Conservation (phyloP, 1,140 invertebrate genomes). For the Mamestra configurata region DNA sequence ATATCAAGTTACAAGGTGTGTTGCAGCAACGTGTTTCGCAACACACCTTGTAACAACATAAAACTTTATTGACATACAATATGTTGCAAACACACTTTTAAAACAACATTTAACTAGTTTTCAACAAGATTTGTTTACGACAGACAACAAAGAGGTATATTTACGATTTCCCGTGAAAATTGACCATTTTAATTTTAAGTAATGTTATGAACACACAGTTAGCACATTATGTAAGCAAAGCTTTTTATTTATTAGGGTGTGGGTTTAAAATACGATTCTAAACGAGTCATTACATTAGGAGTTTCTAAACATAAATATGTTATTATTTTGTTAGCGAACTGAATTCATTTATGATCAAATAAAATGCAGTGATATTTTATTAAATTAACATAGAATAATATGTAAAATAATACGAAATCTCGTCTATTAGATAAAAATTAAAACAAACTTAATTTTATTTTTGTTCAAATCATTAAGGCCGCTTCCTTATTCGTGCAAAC, state of each 20-base stretch:
- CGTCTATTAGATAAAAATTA: no score
- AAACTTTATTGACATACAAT: neutral
- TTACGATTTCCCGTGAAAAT: slow-evolving; percentile 16
- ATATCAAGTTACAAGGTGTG: neutral
- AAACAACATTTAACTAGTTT: neutral
- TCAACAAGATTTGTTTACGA: slow-evolving; percentile 2
- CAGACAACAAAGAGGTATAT: slow-evolving; percentile 41
- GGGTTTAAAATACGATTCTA: neutral
- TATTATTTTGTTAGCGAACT: no score
- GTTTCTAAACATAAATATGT: neutral
- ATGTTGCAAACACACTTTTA: slow-evolving; percentile 1
- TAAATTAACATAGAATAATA: no score
- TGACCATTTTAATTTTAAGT: slow-evolving; percentile 10
- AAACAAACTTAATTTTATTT: no score
- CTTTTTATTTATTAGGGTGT: neutral
- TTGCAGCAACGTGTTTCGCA: neutral
- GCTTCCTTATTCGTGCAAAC: no score
- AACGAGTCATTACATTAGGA: neutral
- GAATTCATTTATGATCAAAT: neutral
- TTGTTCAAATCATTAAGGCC: no score
- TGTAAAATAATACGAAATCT: no score
- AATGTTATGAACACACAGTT: slow-evolving; percentile 29
- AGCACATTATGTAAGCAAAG: slow-evolving; percentile 12
- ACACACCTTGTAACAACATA: neutral
- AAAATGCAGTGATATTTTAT: no score